These are phyloP conservation scores for Prosapia bicincta DNA, from an alignment of 2,888 invertebrate species.

Conservation along the genomic window DNA sequence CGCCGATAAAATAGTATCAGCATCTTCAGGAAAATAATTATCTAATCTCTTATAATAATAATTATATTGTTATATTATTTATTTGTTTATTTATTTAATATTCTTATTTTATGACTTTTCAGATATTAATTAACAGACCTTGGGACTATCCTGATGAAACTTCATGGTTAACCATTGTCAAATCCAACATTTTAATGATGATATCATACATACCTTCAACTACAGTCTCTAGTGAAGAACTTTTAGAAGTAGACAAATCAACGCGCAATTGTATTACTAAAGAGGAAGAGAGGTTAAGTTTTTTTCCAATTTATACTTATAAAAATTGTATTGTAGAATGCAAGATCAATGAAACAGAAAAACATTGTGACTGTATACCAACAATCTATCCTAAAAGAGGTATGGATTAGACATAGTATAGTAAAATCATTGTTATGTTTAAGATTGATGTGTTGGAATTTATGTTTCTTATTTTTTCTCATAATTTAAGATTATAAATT, in stretches of 20 bases:
- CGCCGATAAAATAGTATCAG: too few species aligned
- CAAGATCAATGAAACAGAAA: conserved; percentile 9
- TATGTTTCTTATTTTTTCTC: too few species aligned
- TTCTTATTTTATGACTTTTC: neutral
- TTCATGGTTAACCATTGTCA: neutral
- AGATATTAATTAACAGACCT: conserved; percentile 6
- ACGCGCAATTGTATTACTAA: neutral
- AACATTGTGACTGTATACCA: conserved; percentile 13
- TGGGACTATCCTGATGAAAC: conserved; percentile 6
- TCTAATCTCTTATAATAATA: too few species aligned
- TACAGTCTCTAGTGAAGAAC: neutral
- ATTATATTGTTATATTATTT: too few species aligned
- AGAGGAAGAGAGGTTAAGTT: neutral
- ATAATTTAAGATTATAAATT: too few species aligned
- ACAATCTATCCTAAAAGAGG: conserved; percentile 7
- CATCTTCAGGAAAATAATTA: too few species aligned
- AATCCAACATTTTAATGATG: conserved; percentile 3
- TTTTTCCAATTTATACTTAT: neutral
- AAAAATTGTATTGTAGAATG: conserved; percentile 13
- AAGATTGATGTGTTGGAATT: too few species aligned
- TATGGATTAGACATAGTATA: too few species aligned
- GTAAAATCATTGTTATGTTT: too few species aligned
- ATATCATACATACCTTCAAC: conserved; percentile 6
- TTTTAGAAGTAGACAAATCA: neutral
- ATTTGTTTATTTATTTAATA: too few species aligned